Evolutionary conservation across 2,113 vertebrate genomes (phyloP).

Genomic region (Martes martes): DNA sequence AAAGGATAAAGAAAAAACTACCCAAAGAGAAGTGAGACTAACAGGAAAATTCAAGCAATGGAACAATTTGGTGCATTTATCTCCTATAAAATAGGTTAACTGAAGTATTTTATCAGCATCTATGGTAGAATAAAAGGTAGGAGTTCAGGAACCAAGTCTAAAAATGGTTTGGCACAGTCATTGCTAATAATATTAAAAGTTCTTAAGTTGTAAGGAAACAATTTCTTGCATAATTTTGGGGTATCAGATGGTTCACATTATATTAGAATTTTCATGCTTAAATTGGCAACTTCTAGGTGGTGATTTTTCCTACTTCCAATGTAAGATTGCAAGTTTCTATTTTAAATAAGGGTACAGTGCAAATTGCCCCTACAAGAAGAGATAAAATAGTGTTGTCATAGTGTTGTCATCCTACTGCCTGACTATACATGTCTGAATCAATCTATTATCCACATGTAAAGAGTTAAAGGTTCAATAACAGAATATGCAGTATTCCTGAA

Average conservation of each 20-base stretch:
- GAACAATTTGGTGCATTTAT: background rate
- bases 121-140: background rate
- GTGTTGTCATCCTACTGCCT: background rate
- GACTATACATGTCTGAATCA: background rate
- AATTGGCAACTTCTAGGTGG: background rate
- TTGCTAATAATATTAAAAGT: slow-evolving; percentile 1
- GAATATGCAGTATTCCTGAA: background rate
- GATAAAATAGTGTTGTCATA: background rate
- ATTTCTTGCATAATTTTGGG: background rate
- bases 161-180: background rate
- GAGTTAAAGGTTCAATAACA: background rate
- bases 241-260: background rate
- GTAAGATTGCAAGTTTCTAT: background rate
- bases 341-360: background rate
- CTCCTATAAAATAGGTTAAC: background rate
- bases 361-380: background rate
- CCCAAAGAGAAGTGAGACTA: background rate
- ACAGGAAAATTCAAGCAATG: background rate
- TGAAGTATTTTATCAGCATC: slow-evolving; percentile 19
- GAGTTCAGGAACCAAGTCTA: background rate
- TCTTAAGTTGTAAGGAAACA: background rate
- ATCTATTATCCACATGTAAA: background rate
- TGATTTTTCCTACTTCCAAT: background rate
- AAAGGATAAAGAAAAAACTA: background rate
- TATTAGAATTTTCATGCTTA: background rate